These are phyloP conservation scores for Stichopus horrens DNA, from an alignment of 53 echinoderm and acorn worm species.

Conservation along the genomic window DNA sequence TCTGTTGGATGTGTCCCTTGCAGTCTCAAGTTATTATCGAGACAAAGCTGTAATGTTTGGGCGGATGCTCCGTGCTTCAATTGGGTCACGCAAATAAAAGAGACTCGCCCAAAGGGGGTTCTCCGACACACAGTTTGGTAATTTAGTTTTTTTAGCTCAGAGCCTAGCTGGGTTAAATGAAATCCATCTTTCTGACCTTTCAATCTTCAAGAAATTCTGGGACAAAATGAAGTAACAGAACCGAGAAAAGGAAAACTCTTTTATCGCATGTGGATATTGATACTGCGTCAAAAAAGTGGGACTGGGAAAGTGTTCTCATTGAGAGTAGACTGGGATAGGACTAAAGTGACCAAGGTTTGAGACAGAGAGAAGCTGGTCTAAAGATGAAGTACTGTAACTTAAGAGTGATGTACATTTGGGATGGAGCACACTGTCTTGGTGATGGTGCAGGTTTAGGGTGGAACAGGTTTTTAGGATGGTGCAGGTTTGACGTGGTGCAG, in stretches of 20 bases:
- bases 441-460: no score
- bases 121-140: constrained; percentile 1
- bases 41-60: background rate
- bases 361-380: no score
- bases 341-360: no score
- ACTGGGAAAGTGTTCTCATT: no score
- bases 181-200: constrained; percentile 11
- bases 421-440: no score
- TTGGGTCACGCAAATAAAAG: constrained; percentile 31
- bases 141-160: background rate
- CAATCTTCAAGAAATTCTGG: background rate
- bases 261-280: no score
- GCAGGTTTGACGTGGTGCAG: no score
- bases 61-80: background rate
- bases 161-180: background rate
- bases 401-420: no score
- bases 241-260: background rate
- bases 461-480: no score
- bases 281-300: no score
- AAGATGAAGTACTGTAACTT: no score
- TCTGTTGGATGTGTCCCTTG: background rate
- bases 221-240: background rate
- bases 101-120: background rate
- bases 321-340: no score
- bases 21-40: background rate